phyloP scores from a whole-genome alignment of 2,113 vertebrate genomes.

The Notarius lentiginosus region DNA sequence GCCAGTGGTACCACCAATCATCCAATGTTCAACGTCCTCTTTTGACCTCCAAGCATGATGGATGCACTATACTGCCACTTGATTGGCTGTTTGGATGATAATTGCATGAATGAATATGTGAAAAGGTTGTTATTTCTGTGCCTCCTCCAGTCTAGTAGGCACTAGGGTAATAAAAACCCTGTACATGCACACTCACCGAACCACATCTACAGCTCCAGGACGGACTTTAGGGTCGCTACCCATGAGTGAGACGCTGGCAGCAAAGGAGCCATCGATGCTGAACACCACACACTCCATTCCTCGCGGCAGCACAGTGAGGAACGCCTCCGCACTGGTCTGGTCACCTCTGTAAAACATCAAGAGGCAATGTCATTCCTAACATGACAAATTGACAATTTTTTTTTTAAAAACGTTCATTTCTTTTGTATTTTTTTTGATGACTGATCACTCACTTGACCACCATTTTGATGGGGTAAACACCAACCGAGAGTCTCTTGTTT shows the following conservation, averaged over 20 bases:
- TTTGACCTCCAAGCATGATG: background rate
- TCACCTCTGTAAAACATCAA: constrained; percentile 78
- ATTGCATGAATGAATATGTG: background rate
- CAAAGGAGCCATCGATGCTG: constrained; percentile 98
- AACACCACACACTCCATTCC: constrained; percentile 97
- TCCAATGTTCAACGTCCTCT: background rate
- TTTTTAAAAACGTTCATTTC: background rate
- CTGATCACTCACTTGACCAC: constrained; percentile 84
- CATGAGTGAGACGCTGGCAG: constrained; percentile 98
- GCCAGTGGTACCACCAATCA: too few species aligned
- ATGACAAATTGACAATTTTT: background rate
- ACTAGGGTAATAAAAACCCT: background rate
- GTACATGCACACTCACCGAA: constrained; percentile 77
- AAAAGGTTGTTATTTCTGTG: background rate
- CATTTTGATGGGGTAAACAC: constrained; percentile 95
- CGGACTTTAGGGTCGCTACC: constrained; percentile 98
- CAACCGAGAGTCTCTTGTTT: constrained; percentile 82
- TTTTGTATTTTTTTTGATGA: background rate
- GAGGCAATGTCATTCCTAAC: background rate
- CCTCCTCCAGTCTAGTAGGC: background rate
- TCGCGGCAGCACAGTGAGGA: constrained; percentile 88
- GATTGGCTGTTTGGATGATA: background rate
- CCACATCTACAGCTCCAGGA: constrained; percentile 94
- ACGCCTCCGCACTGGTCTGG: constrained; percentile 96
- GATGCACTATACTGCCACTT: background rate